These are phyloP conservation scores for Euphydryas editha DNA, from an alignment of 2,888 invertebrate genomes.

Conservation along the genomic window DNA sequence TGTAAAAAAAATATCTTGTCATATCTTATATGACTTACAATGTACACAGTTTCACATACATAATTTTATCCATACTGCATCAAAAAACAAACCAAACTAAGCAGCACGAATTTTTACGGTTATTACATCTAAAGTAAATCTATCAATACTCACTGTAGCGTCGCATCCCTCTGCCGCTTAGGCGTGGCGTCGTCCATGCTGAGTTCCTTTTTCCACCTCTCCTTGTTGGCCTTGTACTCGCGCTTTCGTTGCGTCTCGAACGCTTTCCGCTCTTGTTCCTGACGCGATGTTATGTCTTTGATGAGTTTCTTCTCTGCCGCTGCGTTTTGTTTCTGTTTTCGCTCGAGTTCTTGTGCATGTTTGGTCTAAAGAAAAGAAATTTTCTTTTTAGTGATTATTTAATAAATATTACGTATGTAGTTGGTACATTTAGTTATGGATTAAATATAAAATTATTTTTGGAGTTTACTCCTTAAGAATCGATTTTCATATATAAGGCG, in stretches of 20 bases:
- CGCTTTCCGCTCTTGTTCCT: constrained; percentile 95
- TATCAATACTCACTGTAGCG: constrained; percentile 86
- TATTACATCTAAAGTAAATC: not conserved
- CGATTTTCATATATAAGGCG: too few relatives aligned
- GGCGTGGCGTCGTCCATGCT: constrained; percentile 96
- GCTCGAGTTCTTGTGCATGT: constrained; percentile 90
- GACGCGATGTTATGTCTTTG: constrained; percentile 94
- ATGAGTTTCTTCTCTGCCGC: constrained; percentile 96
- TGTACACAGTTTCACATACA: too few relatives aligned
- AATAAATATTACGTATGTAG: too few relatives aligned
- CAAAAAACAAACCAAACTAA: too few relatives aligned
- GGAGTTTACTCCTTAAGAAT: too few relatives aligned
- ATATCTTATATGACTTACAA: too few relatives aligned
- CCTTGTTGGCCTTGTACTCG: constrained; percentile 98
- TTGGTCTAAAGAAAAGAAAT: constrained; percentile 76
- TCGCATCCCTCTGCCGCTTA: constrained; percentile 94
- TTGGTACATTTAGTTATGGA: too few relatives aligned
- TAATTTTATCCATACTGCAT: too few relatives aligned
- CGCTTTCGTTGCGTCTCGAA: constrained; percentile 97
- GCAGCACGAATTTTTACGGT: too few relatives aligned
- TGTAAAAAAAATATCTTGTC: too few relatives aligned
- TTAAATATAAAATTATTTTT: too few relatives aligned
- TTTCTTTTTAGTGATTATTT: not conserved
- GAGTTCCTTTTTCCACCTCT: constrained; percentile 96
- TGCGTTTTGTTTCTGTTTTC: constrained; percentile 93